Evolutionary conservation across 1,140 invertebrate genomes (phyloP).

Genomic region (Drosophila auraria): DNA sequence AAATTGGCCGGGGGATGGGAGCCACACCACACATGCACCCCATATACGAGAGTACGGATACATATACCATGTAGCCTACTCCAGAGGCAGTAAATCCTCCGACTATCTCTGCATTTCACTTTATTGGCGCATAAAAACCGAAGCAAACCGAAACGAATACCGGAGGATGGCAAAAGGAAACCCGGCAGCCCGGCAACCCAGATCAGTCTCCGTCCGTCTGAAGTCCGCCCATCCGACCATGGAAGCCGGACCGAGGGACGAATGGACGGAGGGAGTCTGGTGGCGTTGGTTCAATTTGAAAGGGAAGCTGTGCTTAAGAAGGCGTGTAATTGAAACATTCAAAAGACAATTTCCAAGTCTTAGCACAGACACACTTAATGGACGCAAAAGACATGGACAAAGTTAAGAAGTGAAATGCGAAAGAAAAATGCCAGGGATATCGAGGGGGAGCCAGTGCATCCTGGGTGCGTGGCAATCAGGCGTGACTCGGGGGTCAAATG

Average conservation of each 20-base stretch:
- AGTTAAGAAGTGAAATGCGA: slow-evolving; percentile 82
- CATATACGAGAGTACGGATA: slow-evolving; percentile 28
- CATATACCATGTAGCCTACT: slow-evolving; percentile 53
- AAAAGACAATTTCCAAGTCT: slow-evolving; percentile 85
- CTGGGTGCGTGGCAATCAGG: slow-evolving; percentile 62
- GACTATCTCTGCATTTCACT: slow-evolving; percentile 80
- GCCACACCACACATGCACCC: slow-evolving; percentile 26
- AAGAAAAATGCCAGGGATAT: slow-evolving; percentile 72
- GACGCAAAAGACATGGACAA: slow-evolving; percentile 79
- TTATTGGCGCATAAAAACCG: slow-evolving; percentile 80
- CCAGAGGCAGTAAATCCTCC: slow-evolving; percentile 73
- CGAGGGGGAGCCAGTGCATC: slow-evolving; percentile 43
- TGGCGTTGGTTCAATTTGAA: slow-evolving; percentile 76
- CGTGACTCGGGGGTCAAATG: slow-evolving; percentile 73
- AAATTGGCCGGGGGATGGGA: slow-evolving; percentile 56
- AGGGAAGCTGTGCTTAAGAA: slow-evolving; percentile 85
- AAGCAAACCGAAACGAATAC: slow-evolving; percentile 52
- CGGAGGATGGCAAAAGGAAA: slow-evolving; percentile 20
- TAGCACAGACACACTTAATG: slow-evolving; percentile 85
- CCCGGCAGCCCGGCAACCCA: slow-evolving; percentile 30
- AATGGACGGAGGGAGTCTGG: slow-evolving; percentile 23
- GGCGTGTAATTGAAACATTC: slow-evolving; percentile 85
- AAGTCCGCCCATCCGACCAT: slow-evolving; percentile 44
- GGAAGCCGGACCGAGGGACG: slow-evolving; percentile 21
- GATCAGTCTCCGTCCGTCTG: slow-evolving; percentile 44